Base-by-base conservation (phyloP, 2,113 vertebrate species). In the Microtus montanus region DNA sequence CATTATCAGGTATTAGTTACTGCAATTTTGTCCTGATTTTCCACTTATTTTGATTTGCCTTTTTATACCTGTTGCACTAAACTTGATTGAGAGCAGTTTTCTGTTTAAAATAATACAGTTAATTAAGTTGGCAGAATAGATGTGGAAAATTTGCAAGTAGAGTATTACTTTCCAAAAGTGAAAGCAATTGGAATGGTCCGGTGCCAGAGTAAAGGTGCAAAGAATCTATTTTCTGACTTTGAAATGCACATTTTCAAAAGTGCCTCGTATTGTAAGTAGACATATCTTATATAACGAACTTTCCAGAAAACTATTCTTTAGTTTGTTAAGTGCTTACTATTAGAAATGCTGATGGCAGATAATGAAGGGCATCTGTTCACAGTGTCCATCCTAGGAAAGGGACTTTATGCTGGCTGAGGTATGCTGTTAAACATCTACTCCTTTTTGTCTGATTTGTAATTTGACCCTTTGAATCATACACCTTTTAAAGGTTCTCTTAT, bases 51-150 rank as follows among this genome's bases (percentile, higher is more conserved):
- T 93, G 89, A 90, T 95, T 94, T 90, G 38, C 3, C 79, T 89
- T 3, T 87, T 24, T 90, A 82, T 95, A 94, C 95, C 92, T 98
- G 90, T 98, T 90, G n/a, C 93, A 89, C 90, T 95, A 88, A 93
- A 83, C 22, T 7, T 64, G 87, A 63, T 22, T 83, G 9, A 93
- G 9, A 93, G 10, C 92, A 73, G 14, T 77, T 78, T n/a, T 93
- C 33, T 97, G 47, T 91, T 85, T 96, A 68, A 91, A 87, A 63
- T 95, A 77, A 47, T 87, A 77, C 38, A 20, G 64, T 80, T 92
- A 87, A 78, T 35, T 74, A 13, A 44, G 52, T 77, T 93, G 66
- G 11, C 6, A 90, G 70, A 75, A 7, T 86, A 88, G 28, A 75
- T 85, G 1, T 90, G 85, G 90, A 91, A 92, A 64, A 14, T 58